Evolutionary conservation across 1,140 invertebrate species (phyloP).

Genomic region (Doryteuthis pealeii): DNA sequence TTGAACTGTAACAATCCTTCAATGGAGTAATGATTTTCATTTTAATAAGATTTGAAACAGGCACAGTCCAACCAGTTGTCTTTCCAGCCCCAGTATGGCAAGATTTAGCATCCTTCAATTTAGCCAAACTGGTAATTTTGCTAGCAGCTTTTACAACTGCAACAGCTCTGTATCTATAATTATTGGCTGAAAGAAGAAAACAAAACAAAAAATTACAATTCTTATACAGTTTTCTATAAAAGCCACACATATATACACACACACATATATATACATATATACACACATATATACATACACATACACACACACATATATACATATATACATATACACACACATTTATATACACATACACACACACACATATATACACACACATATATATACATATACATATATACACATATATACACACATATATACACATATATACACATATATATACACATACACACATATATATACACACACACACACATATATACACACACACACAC

Average conservation of each 20-base stretch:
- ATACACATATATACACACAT: no score
- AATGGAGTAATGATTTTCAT: conserved; percentile 66
- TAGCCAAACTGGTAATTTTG: conserved; percentile 5
- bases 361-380: neutral
- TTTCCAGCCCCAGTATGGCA: conserved; percentile 88
- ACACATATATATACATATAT: neutral
- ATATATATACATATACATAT: no score
- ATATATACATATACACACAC: neutral
- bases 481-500: neutral
- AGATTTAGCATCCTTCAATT: conserved; percentile 60
- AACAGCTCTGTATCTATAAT: conserved; percentile 25
- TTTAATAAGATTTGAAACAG: conserved; percentile 84
- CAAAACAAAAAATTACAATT: neutral
- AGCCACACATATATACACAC: neutral
- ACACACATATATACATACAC: neutral
- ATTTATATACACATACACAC: neutral
- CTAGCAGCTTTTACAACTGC: conserved; percentile 15
- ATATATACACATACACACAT: neutral
- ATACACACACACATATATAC: neutral
- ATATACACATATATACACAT: no score
- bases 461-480: neutral
- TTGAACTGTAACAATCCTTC: conserved; percentile 84
- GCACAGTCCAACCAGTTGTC: conserved; percentile 92
- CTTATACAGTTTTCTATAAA: neutral
- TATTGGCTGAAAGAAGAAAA: neutral